Conservation (phyloP, 2,113 vertebrate genomes). For the Petromus typicus region DNA sequence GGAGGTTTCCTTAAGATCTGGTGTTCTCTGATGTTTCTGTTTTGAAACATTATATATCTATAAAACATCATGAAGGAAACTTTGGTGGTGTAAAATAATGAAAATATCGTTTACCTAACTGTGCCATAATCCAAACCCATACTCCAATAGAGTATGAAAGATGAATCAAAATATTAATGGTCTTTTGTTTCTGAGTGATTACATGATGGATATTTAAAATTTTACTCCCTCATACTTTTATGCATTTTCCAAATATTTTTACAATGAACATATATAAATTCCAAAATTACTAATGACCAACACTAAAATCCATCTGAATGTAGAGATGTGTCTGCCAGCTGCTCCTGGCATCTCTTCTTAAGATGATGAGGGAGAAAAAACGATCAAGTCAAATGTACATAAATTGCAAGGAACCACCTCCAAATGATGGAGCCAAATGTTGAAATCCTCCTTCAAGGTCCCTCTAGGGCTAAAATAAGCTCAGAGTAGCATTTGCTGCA, state of each 20-base stretch:
- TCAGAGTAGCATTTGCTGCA: conserved; percentile 47
- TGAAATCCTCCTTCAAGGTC: conserved; percentile 60
- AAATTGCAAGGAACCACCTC: conserved; percentile 24
- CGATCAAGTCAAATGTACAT: background rate
- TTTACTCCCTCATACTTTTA: conserved; percentile 34
- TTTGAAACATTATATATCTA: conserved; percentile 10
- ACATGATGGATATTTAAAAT: background rate
- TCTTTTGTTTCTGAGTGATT: conserved; percentile 57
- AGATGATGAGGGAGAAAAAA: background rate
- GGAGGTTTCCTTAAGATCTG: background rate
- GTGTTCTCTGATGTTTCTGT: background rate
- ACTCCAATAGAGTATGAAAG: conserved; percentile 13
- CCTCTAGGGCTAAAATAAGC: conserved; percentile 75
- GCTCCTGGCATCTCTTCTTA: background rate
- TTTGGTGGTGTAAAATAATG: background rate
- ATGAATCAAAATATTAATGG: conserved; percentile 32
- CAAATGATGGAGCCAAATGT: conserved; percentile 34
- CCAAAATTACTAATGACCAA: conserved; percentile 11
- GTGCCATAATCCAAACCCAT: background rate
- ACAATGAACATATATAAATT: background rate
- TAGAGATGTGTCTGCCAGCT: background rate
- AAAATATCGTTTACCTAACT: conserved; percentile 10
- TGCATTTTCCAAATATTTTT: conserved; percentile 24
- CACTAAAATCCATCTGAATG: background rate
- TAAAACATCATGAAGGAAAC: conserved; percentile 43